Evolutionary conservation across 37 sponge, comb jelly and placozoan genomes (phyloP), one percentile per base, ranked within the genome.

Genomic region (Ephydatia muelleri): DNA sequence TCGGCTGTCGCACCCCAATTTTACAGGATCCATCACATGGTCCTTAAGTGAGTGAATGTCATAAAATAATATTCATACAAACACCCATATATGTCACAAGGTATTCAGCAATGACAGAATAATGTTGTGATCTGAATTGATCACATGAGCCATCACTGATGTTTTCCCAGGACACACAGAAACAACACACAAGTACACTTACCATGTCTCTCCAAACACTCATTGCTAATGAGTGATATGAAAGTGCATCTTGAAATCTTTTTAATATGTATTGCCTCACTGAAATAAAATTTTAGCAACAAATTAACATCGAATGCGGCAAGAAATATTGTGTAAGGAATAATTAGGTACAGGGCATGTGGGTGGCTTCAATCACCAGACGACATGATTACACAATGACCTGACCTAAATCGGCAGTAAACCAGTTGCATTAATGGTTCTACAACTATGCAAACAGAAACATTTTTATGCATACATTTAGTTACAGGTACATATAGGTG

Each of bases 221-320:
- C 4, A 22, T 72, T 11, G 9, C 34, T 25, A 32, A 31, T 5
- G 72, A 79, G 67, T 89, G 80, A 26, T 79, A 78, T 2, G 25
- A 38, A 4, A 73, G 64, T 73, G 84, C 84, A 78, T 22, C 78
- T 9, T 35, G 30, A 57, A 89, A 89, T 36, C 89, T 77, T 64
- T 78, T 74, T 73, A 89, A 65, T 25, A 89, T 89, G 66, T 89
- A 89, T 21, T 34, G 64, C 64, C 84, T 68, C 89, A 89, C 89
- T 89, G 74, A 47, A 83, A 78, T 12, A 37, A 65, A 67, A 67
- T 31, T 39, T 16, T 12, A 2, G 2, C 37, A 14, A 14, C 16
- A 5, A 57, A 21, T 57, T n/a, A n/a, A n/a, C n/a, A n/a, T n/a
- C n/a, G n/a, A n/a, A n/a, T n/a, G n/a, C n/a, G n/a, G n/a, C n/a